These are phyloP conservation scores for Saccostrea glomerata DNA, from an alignment of 1,140 invertebrate species.

Conservation along the genomic window DNA sequence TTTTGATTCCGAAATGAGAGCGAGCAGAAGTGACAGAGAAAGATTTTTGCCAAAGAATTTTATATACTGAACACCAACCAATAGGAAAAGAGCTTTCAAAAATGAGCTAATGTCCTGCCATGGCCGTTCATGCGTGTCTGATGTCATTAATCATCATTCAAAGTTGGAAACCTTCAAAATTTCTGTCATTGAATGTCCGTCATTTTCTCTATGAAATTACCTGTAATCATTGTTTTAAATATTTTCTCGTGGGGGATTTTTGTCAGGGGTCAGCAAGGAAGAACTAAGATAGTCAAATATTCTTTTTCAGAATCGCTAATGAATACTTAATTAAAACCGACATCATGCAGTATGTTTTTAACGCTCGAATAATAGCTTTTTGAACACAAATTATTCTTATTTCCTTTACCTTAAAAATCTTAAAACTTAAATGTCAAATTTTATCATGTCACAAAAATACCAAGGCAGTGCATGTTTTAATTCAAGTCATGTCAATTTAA, in stretches of 20 bases:
- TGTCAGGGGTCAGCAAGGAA: conserved; percentile 9
- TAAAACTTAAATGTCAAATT: background rate
- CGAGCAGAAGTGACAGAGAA: conserved; percentile 5
- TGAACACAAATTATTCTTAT: background rate
- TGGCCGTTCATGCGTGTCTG: background rate
- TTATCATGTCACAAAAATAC: background rate
- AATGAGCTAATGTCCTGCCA: background rate
- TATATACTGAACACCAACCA: background rate
- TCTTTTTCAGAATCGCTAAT: background rate
- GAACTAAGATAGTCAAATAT: background rate
- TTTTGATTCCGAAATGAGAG: background rate
- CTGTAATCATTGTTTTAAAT: conserved; percentile 4
- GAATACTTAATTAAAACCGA: conserved; percentile 20
- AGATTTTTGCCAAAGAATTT: background rate
- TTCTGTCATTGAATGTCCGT: conserved; percentile 14
- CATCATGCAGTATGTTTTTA: background rate
- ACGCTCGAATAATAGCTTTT: background rate
- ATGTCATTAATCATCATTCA: conserved; percentile 23
- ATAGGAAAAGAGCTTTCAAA: background rate
- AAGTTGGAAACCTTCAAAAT: conserved; percentile 16
- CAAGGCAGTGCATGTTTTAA: background rate
- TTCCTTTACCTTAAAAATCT: conserved; percentile 5
- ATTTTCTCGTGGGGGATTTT: conserved; percentile 2
- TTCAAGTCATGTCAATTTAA: background rate
- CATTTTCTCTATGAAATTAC: background rate